Evolutionary conservation across 1,140 invertebrate genomes (phyloP).

Genomic region (Scaptomyza hsui): DNA sequence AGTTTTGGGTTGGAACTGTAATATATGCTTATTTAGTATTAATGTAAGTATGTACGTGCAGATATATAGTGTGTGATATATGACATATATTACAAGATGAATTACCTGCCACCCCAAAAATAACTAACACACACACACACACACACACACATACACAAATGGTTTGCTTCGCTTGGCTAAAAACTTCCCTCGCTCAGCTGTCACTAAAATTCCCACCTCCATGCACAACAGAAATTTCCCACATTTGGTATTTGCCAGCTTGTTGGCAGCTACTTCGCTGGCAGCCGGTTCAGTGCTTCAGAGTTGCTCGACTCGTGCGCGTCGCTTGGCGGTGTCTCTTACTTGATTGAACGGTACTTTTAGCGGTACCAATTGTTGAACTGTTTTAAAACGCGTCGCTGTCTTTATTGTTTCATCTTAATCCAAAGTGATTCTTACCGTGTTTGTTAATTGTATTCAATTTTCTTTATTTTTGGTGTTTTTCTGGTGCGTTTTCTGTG

Average conservation of each 20-base stretch:
- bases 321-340: slow-evolving; percentile 17
- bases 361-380: slow-evolving; percentile 11
- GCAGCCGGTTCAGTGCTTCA: slow-evolving; percentile 44
- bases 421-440: slow-evolving; percentile 1
- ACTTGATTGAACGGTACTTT: no score
- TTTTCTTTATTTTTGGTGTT: slow-evolving; percentile 8
- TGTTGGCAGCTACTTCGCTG: slow-evolving; percentile 12
- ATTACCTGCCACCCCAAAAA: slow-evolving; percentile 56
- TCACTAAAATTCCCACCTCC: slow-evolving; percentile 34
- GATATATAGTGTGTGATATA: slow-evolving; percentile 35
- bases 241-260: slow-evolving; percentile 19
- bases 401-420: background rate
- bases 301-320: slow-evolving; percentile 47
- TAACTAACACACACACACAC: slow-evolving; percentile 25
- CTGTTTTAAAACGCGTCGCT: slow-evolving; percentile 5
- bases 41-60: slow-evolving; percentile 6
- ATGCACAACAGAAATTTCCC: slow-evolving; percentile 45
- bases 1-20: slow-evolving; percentile 3
- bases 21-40: slow-evolving; percentile 21
- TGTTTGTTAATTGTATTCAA: background rate
- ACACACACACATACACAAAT: background rate
- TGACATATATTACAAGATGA: slow-evolving; percentile 59
- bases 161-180: slow-evolving; percentile 28
- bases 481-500: slow-evolving; percentile 5
- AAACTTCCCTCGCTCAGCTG: slow-evolving; percentile 56